Evolutionary conservation across 2,888 invertebrate genomes (phyloP).

Genomic region (Hedya salicella): DNA sequence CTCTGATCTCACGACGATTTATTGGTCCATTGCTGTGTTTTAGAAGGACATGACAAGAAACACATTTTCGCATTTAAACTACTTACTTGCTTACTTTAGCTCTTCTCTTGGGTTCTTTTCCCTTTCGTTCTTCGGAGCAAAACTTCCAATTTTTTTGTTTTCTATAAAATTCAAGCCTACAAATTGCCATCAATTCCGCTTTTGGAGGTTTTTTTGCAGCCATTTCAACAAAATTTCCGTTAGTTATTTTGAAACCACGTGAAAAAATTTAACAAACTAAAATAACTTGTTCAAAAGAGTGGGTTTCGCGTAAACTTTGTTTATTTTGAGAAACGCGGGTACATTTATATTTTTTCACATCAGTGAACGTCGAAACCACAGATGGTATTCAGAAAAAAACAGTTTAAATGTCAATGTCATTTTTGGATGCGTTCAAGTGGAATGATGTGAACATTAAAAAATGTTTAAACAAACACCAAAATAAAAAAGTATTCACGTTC

Average conservation of each 20-base stretch:
- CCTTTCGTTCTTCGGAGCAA: constrained; percentile 45
- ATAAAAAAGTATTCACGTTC: too few species aligned
- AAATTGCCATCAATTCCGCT: constrained; percentile 59
- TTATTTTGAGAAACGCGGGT: constrained; percentile 11
- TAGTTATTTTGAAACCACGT: not conserved
- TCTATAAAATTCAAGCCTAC: constrained; percentile 66
- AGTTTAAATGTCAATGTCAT: too few species aligned
- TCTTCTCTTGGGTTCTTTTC: constrained; percentile 44
- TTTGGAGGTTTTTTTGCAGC: constrained; percentile 42
- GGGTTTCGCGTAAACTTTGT: constrained; percentile 12
- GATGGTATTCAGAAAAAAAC: too few species aligned
- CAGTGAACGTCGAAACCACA: too few species aligned
- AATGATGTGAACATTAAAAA: too few species aligned
- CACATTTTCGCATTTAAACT: not conserved
- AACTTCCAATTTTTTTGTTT: constrained; percentile 68
- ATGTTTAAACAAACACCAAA: too few species aligned
- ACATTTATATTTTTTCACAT: not conserved
- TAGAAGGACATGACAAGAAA: not conserved
- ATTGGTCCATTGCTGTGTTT: too few species aligned
- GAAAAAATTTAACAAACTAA: not conserved
- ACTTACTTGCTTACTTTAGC: constrained; percentile 45
- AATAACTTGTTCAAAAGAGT: not conserved
- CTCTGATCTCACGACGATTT: too few species aligned
- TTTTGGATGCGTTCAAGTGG: too few species aligned
- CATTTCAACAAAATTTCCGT: constrained; percentile 4